Percentiles rank a stretch among this genome's conserved stretches.
These are phyloP conservation scores for Trochalopteron elliotii DNA, from an alignment of 2,113 vertebrate species.

Conservation along the genomic window DNA sequence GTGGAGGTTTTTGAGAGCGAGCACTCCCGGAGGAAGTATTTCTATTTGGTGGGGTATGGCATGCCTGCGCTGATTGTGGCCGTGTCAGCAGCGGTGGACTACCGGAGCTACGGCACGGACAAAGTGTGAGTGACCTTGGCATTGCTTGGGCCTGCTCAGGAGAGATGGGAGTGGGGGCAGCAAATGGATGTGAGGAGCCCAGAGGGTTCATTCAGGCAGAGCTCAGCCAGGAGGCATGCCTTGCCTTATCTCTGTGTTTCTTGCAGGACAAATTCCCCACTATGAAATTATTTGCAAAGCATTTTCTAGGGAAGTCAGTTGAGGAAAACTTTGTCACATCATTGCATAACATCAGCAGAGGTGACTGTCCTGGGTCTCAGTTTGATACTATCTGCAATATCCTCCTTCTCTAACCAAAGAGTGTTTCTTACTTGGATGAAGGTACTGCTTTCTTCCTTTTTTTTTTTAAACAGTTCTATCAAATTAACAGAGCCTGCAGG, in stretches of 20 bases:
- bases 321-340: background rate
- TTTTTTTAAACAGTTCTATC: background rate
- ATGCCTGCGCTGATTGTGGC: conserved; percentile 94
- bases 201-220: background rate
- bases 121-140: conserved; percentile 85
- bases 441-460: background rate
- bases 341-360: background rate
- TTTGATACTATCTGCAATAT: background rate
- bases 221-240: background rate
- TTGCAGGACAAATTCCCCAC: background rate
- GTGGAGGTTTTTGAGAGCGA: conserved; percentile 99
- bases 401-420: background rate
- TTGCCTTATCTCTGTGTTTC: background rate
- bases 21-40: conserved; percentile 92
- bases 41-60: conserved; percentile 95
- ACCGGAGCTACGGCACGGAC: conserved; percentile 94
- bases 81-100: conserved; percentile 93
- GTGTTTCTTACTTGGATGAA: background rate
- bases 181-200: background rate
- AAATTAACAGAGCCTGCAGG: background rate
- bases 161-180: background rate
- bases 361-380: background rate
- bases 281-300: background rate
- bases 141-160: background rate
- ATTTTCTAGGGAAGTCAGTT: background rate